phyloP scores from a whole-genome alignment of 2,113 vertebrate species.

The Hirundichthys speculiger region DNA sequence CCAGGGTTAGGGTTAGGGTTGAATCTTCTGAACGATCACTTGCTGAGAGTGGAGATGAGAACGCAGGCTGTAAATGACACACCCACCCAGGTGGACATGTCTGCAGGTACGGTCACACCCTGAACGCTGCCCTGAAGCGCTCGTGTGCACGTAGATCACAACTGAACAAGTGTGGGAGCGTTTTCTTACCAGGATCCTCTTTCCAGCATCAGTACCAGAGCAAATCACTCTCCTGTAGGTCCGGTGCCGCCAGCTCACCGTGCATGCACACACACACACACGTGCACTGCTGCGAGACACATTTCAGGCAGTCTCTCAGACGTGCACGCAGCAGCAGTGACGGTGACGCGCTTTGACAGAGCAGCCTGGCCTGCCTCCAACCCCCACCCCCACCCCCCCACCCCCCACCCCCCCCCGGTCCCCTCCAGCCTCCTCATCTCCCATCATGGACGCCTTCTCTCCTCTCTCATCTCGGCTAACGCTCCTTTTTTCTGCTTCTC shows the following conservation, averaged over 20 bases:
- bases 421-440: constrained; percentile 40
- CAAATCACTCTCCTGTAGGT: constrained; percentile 75
- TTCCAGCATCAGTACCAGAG: constrained; percentile 79
- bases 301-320: constrained; percentile 46
- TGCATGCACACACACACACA: constrained; percentile 29
- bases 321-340: constrained; percentile 33
- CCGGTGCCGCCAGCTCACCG: constrained; percentile 62
- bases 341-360: constrained; percentile 64
- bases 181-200: constrained; percentile 60
- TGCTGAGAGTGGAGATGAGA: too few relatives aligned
- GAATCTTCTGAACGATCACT: too few relatives aligned
- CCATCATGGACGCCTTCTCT: not conserved
- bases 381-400: constrained; percentile 49
- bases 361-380: constrained; percentile 41
- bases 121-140: constrained; percentile 6
- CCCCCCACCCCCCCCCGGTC: constrained; percentile 39
- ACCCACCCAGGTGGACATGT: constrained; percentile 14
- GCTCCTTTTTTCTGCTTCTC: not conserved
- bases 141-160: constrained; percentile 47
- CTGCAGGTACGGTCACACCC: constrained; percentile 12
- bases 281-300: constrained; percentile 48
- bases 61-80: too few relatives aligned
- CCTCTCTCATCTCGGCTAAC: not conserved
- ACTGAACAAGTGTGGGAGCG: constrained; percentile 18
- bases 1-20: too few relatives aligned